Percentiles rank a stretch among this genome's conserved stretches.
Conservation (phyloP, 2,888 invertebrate genomes). For the Xestia c-nigrum region DNA sequence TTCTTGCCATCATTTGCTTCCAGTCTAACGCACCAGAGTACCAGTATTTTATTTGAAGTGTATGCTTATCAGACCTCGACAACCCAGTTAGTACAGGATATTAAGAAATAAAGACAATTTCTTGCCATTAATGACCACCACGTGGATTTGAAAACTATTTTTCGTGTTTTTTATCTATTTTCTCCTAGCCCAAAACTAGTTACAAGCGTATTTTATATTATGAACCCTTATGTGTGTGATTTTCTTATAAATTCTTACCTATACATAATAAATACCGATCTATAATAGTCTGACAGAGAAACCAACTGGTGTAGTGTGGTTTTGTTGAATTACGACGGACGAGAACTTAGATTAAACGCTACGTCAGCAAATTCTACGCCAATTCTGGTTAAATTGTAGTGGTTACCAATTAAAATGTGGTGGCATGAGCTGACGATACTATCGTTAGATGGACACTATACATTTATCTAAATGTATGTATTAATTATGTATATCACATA, state of each 20-base stretch:
- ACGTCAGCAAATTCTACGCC: slow-evolving; percentile 23
- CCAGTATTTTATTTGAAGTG: too few species aligned
- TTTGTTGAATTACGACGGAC: neutral
- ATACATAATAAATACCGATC: neutral
- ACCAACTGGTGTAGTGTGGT: neutral
- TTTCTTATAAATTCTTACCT: too few species aligned
- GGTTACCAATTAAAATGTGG: slow-evolving; percentile 10
- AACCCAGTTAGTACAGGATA: too few species aligned
- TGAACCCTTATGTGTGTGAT: neutral
- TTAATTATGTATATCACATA: too few species aligned
- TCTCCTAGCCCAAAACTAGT: neutral
- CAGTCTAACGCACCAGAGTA: too few species aligned
- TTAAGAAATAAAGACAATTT: too few species aligned
- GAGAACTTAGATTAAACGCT: slow-evolving; percentile 36
- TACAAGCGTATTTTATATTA: neutral
- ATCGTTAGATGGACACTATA: neutral
- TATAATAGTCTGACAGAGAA: neutral
- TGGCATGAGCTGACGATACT: slow-evolving; percentile 17
- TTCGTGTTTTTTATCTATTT: too few species aligned
- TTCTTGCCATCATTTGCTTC: too few species aligned
- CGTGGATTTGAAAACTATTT: too few species aligned
- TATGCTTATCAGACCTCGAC: too few species aligned
- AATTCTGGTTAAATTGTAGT: slow-evolving; percentile 8
- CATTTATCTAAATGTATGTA: neutral
- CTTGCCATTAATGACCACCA: too few species aligned